Evolutionary conservation across 2,888 invertebrate genomes (phyloP), one percentile per base, ranked within the genome.

Genomic region (Lepidocyrtoides sp.): DNA sequence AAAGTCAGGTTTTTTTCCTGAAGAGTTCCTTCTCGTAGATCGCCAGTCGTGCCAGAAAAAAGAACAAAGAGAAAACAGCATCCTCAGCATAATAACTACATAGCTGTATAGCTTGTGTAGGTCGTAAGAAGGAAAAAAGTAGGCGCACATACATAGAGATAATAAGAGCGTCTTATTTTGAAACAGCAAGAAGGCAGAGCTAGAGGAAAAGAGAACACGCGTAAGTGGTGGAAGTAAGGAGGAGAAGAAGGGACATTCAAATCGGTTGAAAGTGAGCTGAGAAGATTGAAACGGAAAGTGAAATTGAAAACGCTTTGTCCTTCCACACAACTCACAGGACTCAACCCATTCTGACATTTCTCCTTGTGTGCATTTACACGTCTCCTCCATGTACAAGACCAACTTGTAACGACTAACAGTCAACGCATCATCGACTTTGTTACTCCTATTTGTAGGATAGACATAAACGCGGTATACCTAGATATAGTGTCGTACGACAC

Each of bases 261-360:
- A 90, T 90, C 48, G 79, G 77, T 20, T 83, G 89, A 83, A 84
- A 89, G 84, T 89, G 89, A 84, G 51, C 48, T 41, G 79, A 69
- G 90, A 89, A 90, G 90, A 90, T 90, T 90, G 90, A 84, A 90
- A 90, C 85, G 66, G 54, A 63, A 51, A 84, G 77, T 63, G 51
- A 89, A 89, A 89, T 89, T 89, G 89, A 89, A 89, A 90, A 79
- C 77, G 77, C 41, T 66, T 44, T 77, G 77, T 77, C 54, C 23
- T 75, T 57, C 14, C 66, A 7, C 36, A 36, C 36, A 36, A 36
- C 36, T 36, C 36, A 36, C 36, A 36, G 2, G 48, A 29, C 44
- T 79, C 32, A 10, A 51, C 81, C 51, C 63, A 63, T 51, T 48
- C 69, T 57, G 72, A 75, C 75, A 60, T 72, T 72, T 57, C 51